These are phyloP conservation scores for Corythaeola cristata DNA, from an alignment of 2,113 vertebrate genomes.

Conservation along the genomic window DNA sequence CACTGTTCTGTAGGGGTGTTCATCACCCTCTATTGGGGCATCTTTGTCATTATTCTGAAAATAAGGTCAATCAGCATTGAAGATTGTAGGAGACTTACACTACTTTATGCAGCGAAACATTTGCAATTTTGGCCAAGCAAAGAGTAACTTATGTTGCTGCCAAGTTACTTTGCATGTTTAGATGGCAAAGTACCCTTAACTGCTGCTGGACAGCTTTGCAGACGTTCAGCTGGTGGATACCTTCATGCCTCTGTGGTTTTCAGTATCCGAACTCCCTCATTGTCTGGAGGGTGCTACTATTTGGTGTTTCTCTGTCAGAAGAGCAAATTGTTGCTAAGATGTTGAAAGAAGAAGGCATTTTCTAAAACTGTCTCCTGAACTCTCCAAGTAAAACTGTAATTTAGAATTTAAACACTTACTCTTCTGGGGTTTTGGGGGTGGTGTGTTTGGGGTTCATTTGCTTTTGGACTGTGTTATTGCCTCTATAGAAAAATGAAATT, in stretches of 20 bases:
- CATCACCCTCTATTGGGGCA: neutral
- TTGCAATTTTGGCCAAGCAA: neutral
- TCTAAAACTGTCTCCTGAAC: neutral
- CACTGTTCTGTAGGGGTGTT: neutral
- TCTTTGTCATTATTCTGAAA: neutral
- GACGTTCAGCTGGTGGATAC: neutral
- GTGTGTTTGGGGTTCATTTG: neutral
- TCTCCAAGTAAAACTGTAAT: neutral
- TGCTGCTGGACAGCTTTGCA: neutral
- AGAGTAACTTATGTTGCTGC: neutral
- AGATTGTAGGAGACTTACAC: neutral
- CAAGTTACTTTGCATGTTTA: neutral
- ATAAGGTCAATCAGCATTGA: neutral
- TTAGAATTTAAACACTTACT: neutral
- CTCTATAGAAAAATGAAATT: neutral
- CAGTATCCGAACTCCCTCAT: neutral
- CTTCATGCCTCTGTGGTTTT: neutral
- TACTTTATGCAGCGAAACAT: neutral
- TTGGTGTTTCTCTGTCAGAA: neutral
- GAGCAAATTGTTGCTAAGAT: neutral
- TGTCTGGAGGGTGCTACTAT: neutral
- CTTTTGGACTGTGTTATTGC: neutral
- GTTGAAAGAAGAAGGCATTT: neutral
- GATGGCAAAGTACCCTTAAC: neutral
- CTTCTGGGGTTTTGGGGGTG: accelerated